phyloP scores from a whole-genome alignment of 2,113 vertebrate species.

The Rissa tridactyla region DNA sequence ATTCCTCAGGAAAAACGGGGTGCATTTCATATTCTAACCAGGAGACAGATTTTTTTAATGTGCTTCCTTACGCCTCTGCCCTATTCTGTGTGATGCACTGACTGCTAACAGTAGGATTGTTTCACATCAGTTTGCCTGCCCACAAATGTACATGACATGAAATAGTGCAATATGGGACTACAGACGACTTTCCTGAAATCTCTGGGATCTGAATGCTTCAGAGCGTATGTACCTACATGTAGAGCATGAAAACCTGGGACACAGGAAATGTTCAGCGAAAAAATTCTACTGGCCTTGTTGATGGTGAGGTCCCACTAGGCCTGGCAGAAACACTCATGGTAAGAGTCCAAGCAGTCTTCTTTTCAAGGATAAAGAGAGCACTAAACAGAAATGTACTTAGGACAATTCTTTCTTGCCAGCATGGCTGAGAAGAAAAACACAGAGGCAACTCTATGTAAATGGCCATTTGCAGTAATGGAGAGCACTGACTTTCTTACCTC shows the following conservation, averaged over 20 bases:
- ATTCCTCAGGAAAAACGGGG: neutral
- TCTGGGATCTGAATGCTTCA: neutral
- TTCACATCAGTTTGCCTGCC: neutral
- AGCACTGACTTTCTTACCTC: slow-evolving; percentile 78
- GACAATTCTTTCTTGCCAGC: neutral
- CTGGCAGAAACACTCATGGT: neutral
- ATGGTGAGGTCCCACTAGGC: neutral
- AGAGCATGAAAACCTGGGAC: neutral
- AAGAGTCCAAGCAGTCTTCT: neutral
- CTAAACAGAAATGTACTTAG: neutral
- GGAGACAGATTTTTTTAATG: neutral
- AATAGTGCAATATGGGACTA: neutral
- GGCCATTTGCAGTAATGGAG: neutral
- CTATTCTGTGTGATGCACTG: neutral
- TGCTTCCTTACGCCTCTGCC: neutral
- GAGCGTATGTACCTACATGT: neutral
- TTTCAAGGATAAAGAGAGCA: neutral
- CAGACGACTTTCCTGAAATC: neutral
- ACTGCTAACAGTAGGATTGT: neutral
- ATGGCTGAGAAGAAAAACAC: neutral
- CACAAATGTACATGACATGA: neutral
- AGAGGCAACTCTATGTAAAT: neutral
- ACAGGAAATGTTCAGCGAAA: neutral
- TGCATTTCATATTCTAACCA: neutral
- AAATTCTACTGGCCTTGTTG: neutral